These are phyloP conservation scores for Caenorhabditis sp. DNA, from an alignment of 2,888 invertebrate species.

Conservation along the genomic window DNA sequence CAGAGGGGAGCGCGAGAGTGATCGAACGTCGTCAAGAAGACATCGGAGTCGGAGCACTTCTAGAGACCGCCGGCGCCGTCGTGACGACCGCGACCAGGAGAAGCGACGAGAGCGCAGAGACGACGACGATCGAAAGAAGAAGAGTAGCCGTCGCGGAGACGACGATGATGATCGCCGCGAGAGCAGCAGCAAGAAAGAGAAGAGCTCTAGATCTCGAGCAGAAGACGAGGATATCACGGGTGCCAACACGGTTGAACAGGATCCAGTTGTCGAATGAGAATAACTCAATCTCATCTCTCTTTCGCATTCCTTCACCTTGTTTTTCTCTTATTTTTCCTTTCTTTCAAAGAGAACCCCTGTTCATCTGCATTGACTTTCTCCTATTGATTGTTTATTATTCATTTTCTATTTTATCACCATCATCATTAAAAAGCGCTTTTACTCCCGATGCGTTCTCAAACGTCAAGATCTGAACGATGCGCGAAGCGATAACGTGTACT, in stretches of 20 bases:
- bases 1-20: slow-evolving; percentile 24
- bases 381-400: no score
- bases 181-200: slow-evolving; percentile 13
- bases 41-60: slow-evolving; percentile 53
- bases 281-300: not conserved
- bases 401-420: no score
- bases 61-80: slow-evolving; percentile 41
- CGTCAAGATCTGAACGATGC: no score
- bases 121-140: slow-evolving; percentile 52
- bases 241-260: not conserved
- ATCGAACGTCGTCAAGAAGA: slow-evolving; percentile 23
- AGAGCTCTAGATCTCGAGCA: slow-evolving; percentile 17
- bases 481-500: no score
- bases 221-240: slow-evolving; percentile 27
- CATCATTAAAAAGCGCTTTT: no score
- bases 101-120: slow-evolving; percentile 41
- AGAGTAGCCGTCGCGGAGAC: slow-evolving; percentile 24
- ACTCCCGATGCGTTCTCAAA: no score
- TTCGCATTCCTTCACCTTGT: not conserved
- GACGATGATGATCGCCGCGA: slow-evolving; percentile 47
- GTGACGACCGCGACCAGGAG: slow-evolving; percentile 58
- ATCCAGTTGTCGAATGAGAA: slow-evolving; percentile 17
- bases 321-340: not conserved
- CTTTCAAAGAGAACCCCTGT: not conserved
- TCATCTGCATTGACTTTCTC: no score